Evolutionary conservation across 2,888 invertebrate species (phyloP).

Genomic region (Biston betularia): DNA sequence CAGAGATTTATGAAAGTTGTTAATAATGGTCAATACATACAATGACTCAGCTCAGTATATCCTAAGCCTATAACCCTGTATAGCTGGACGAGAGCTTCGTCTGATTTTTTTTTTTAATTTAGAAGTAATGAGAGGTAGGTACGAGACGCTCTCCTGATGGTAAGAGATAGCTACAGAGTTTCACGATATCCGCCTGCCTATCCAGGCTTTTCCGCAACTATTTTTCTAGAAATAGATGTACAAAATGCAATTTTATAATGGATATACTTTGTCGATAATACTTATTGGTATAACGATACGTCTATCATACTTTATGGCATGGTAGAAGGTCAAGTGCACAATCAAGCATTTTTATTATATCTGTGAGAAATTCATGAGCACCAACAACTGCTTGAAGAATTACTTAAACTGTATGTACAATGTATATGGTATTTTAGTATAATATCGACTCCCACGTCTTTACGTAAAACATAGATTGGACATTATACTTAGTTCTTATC

Average conservation of each 20-base stretch:
- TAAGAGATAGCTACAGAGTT: no score
- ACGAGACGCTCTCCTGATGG: no score
- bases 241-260: constrained; percentile 24
- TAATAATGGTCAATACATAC: no score
- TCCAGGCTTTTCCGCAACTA: background rate
- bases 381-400: constrained; percentile 7
- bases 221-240: constrained; percentile 12
- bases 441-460: background rate
- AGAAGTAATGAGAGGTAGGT: no score
- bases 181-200: no score
- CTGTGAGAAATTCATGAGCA: constrained; percentile 26
- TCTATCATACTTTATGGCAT: constrained; percentile 13
- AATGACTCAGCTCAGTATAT: no score
- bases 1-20: no score
- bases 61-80: no score
- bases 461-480: no score
- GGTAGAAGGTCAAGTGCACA: constrained; percentile 31
- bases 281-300: background rate
- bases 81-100: no score
- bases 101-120: no score
- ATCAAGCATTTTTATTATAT: constrained; percentile 20
- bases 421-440: background rate
- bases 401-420: background rate
- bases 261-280: background rate
- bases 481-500: background rate